Percentiles rank a stretch among this genome's conserved stretches.
These are phyloP conservation scores for Desoria tigrina DNA, from an alignment of 2,888 invertebrate genomes.

Conservation along the genomic window DNA sequence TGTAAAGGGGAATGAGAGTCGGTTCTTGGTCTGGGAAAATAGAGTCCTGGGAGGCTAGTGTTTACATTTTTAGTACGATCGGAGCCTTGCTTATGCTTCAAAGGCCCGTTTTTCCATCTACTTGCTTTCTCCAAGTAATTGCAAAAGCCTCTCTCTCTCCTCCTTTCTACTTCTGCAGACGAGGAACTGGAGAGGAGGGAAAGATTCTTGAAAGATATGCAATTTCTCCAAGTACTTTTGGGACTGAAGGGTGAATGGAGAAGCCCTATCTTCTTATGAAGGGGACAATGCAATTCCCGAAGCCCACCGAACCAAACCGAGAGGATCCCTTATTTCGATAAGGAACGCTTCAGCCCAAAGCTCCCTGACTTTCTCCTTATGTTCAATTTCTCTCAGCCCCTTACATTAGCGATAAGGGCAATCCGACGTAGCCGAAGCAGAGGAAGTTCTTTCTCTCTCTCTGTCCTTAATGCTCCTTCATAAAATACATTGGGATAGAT, in stretches of 20 bases:
- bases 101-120: background rate
- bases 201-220: no score
- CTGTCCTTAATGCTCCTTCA: no score
- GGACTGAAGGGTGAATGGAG: background rate
- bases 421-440: background rate
- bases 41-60: no score
- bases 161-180: no score
- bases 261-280: constrained; percentile 7
- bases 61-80: background rate
- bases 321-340: constrained; percentile 9
- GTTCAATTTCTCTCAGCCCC: background rate
- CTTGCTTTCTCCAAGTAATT: no score
- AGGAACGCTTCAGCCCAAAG: background rate
- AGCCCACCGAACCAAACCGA: constrained; percentile 20
- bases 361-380: background rate
- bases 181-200: no score
- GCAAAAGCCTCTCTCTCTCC: no score
- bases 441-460: no score
- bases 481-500: no score
- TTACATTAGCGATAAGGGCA: background rate
- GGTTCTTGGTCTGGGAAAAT: no score
- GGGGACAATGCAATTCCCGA: background rate
- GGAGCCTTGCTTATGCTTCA: background rate
- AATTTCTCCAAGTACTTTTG: background rate
- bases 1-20: no score